Conservation (phyloP, 1,140 invertebrate species). For the Drosophila teissieri region DNA sequence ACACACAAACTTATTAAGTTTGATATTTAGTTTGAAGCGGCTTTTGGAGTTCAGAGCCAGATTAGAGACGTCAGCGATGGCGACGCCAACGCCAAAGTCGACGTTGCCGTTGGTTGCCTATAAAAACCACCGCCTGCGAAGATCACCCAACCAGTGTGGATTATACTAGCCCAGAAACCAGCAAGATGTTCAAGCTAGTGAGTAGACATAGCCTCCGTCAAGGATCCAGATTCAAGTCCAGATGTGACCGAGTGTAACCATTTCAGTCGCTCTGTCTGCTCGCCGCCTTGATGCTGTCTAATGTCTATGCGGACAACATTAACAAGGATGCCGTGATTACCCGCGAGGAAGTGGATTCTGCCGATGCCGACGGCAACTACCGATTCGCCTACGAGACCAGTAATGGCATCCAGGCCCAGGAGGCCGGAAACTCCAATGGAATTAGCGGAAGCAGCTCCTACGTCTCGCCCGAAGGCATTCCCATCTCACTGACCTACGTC, state of each 20-base stretch:
- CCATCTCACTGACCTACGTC: conserved; percentile 77
- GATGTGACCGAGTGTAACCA: conserved; percentile 1
- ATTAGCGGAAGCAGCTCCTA: conserved; percentile 39
- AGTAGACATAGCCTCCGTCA: conserved; percentile 41
- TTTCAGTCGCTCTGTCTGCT: conserved; percentile 67
- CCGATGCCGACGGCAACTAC: conserved; percentile 72
- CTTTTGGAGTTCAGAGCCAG: conserved; percentile 53
- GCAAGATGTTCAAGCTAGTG: conserved; percentile 83
- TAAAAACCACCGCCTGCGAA: conserved; percentile 58
- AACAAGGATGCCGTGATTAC: conserved; percentile 60
- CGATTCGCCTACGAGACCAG: conserved; percentile 46
- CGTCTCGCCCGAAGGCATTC: conserved; percentile 66
- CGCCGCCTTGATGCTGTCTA: conserved; percentile 65
- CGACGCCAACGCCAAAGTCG: conserved; percentile 42
- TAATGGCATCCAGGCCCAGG: conserved; percentile 73
- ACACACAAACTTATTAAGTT: conserved; percentile 58
- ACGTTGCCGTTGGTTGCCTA: conserved; percentile 34
- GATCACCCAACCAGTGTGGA: conserved; percentile 74
- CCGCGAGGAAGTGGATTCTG: conserved; percentile 27
- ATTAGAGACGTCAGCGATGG: conserved; percentile 62
- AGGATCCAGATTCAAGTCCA: not conserved
- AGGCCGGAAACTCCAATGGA: conserved; percentile 66
- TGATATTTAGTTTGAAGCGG: conserved; percentile 68
- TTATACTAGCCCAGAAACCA: conserved; percentile 65
- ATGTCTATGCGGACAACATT: conserved; percentile 73